Evolutionary conservation across 2,888 invertebrate species (phyloP).

Genomic region (Scaptomyza cyrtandrae): DNA sequence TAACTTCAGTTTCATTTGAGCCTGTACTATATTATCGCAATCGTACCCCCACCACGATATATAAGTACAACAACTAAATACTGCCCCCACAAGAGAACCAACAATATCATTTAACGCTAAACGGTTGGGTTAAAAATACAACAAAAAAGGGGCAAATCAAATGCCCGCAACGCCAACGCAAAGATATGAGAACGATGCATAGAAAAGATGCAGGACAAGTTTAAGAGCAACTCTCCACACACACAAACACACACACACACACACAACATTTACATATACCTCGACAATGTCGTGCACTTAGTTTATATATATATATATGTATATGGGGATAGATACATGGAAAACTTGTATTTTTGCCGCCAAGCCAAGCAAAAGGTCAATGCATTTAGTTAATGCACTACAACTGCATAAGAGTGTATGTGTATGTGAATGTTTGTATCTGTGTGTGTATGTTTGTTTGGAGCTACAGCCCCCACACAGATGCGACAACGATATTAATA

Average conservation of each 20-base stretch:
- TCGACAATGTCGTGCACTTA: constrained; percentile 54
- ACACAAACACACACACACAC: constrained; percentile 27
- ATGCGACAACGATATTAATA: constrained; percentile 60
- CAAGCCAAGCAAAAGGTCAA: constrained; percentile 73
- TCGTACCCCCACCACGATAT: neutral
- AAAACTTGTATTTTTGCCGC: constrained; percentile 77
- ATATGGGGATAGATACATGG: constrained; percentile 70
- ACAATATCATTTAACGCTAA: constrained; percentile 39
- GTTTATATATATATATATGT: constrained; percentile 38
- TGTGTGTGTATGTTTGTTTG: constrained; percentile 34
- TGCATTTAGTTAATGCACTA: constrained; percentile 76
- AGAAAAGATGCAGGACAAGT: constrained; percentile 77
- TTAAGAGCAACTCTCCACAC: constrained; percentile 72
- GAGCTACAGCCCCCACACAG: constrained; percentile 71
- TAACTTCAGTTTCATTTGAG: neutral
- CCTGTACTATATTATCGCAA: constrained; percentile 1
- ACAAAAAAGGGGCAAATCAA: constrained; percentile 67
- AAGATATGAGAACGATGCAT: constrained; percentile 58
- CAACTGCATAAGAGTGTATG: constrained; percentile 41
- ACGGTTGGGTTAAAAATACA: constrained; percentile 60
- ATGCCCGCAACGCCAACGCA: constrained; percentile 67
- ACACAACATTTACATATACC: constrained; percentile 19
- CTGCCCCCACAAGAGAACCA: constrained; percentile 35
- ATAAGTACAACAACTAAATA: neutral
- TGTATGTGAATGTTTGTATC: constrained; percentile 26